Evolutionary conservation across 2,113 vertebrate species (phyloP).

Genomic region (Aphelocoma coerulescens): DNA sequence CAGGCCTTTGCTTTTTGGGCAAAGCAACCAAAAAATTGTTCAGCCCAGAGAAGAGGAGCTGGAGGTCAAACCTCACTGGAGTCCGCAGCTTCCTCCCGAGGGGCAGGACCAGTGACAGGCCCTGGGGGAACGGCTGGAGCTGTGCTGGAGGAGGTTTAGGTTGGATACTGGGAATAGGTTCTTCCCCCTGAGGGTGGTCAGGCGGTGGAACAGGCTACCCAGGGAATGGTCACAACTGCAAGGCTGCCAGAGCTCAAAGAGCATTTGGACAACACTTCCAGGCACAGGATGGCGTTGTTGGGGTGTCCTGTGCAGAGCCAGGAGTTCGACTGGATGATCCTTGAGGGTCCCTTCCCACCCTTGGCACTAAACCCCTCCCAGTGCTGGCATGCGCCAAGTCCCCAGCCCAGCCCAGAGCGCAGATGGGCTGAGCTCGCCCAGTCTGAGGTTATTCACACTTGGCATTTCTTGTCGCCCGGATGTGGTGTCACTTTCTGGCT

Average conservation of each 20-base stretch:
- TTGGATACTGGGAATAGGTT: not conserved
- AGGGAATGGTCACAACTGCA: not conserved
- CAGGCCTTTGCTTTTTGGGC: not conserved
- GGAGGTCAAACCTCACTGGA: not conserved
- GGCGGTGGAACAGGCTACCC: not conserved
- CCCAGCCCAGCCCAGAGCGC: not conserved
- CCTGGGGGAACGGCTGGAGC: not conserved
- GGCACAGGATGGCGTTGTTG: too few relatives aligned
- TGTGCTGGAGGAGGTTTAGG: not conserved
- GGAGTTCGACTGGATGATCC: not conserved
- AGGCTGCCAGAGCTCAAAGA: not conserved
- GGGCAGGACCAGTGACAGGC: not conserved
- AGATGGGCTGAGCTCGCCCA: fast-evolving
- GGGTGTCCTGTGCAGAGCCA: not conserved
- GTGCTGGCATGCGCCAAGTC: not conserved
- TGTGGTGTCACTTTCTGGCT: not conserved
- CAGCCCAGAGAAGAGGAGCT: not conserved
- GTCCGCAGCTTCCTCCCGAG: not conserved
- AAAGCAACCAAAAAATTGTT: not conserved
- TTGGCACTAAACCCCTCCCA: not conserved
- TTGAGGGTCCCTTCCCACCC: not conserved
- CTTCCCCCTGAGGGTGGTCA: not conserved
- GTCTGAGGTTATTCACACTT: fast-evolving
- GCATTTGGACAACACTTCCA: not conserved
- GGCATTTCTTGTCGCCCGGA: not conserved